Evolutionary conservation across 2,797 vertebrate species (phyloP).

Genomic region (Catamblyrhynchus diadema): DNA sequence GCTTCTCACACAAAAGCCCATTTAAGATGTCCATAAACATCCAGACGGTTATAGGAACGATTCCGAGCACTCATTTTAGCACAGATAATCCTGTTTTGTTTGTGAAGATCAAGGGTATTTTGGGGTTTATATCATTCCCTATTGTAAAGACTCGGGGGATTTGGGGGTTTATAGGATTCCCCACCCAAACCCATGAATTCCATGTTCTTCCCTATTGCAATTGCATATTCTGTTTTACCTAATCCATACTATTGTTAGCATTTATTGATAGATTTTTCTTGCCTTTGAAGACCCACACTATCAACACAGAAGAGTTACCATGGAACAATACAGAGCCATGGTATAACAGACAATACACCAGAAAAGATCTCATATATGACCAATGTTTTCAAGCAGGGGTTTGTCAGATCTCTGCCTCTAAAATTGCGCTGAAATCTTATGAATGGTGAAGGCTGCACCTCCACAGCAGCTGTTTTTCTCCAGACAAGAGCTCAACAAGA

Average conservation of each 20-base stretch:
- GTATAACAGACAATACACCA: not conserved
- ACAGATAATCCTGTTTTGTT: not conserved
- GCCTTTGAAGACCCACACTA: conserved; percentile 25
- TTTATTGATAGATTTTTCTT: conserved; percentile 43
- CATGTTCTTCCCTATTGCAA: not conserved
- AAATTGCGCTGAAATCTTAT: not conserved
- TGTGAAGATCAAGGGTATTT: not conserved
- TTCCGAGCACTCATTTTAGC: not conserved
- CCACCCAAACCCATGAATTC: not conserved
- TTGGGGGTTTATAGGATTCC: not conserved
- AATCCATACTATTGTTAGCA: conserved; percentile 33
- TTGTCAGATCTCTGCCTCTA: not conserved
- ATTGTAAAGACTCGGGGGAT: not conserved
- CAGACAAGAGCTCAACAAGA: not conserved
- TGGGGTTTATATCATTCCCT: not conserved
- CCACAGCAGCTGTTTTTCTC: not conserved
- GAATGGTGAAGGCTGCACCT: not conserved
- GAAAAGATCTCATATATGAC: not conserved
- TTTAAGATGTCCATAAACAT: conserved; percentile 7
- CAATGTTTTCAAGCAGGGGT: not conserved
- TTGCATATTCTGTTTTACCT: not conserved
- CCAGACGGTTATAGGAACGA: not conserved
- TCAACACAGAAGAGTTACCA: not conserved
- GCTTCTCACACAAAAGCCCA: not conserved
- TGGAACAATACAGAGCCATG: not conserved